Evolutionary conservation across 2,797 vertebrate species (phyloP).

Genomic region (Crenuchus spilurus): DNA sequence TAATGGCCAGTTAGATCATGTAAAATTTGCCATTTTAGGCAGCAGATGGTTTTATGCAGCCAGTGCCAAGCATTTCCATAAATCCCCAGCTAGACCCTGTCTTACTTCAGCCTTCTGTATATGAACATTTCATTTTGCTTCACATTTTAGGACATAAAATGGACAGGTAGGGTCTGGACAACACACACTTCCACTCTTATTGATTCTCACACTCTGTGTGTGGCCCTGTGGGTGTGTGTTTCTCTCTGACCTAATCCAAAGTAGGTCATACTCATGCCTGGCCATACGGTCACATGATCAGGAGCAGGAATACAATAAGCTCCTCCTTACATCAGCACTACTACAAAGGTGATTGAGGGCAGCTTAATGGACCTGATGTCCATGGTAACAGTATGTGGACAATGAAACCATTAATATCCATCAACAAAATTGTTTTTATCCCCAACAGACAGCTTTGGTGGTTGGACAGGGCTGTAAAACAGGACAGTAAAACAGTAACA

Average conservation of each 20-base stretch:
- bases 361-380: conserved; percentile 41
- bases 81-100: neutral
- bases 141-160: neutral
- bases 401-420: conserved; percentile 8
- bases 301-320: conserved; percentile 25
- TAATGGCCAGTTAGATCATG: no score
- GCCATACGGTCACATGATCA: neutral
- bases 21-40: no score
- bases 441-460: neutral
- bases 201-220: neutral
- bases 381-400: conserved; percentile 30
- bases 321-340: conserved; percentile 4
- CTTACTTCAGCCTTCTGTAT: neutral
- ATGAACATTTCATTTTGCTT: neutral
- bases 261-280: conserved; percentile 32
- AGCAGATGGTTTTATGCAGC: neutral
- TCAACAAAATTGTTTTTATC: conserved; percentile 34
- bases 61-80: neutral
- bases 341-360: conserved; percentile 3
- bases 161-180: neutral
- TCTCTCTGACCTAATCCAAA: conserved; percentile 15
- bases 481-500: neutral
- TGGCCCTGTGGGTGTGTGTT: neutral
- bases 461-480: no score
- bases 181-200: conserved; percentile 6